phyloP scores from a whole-genome alignment of 2,113 vertebrate species.

The Gila orcuttii region DNA sequence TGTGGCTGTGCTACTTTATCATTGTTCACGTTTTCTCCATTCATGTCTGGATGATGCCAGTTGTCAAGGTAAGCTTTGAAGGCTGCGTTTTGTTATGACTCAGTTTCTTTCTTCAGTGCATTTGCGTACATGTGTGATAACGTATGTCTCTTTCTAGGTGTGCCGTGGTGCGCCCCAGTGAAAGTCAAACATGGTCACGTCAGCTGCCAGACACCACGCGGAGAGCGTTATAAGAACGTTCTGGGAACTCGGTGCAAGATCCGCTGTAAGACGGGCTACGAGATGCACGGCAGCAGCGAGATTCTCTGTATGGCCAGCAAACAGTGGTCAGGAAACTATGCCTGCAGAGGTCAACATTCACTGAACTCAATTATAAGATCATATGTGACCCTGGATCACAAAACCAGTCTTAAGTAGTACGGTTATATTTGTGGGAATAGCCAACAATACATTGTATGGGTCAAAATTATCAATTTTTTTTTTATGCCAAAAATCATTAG shows the following conservation, averaged over 20 bases:
- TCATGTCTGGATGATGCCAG: constrained; percentile 10
- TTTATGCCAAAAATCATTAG: too few relatives aligned
- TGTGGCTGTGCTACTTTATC: constrained; percentile 13
- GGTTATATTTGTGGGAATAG: too few relatives aligned
- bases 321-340: constrained; percentile 92
- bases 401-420: too few relatives aligned
- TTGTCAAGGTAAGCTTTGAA: constrained; percentile 31
- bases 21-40: constrained; percentile 13
- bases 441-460: too few relatives aligned
- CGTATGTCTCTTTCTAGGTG: constrained; percentile 71
- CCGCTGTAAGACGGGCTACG: constrained; percentile 90
- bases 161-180: constrained; percentile 92
- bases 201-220: constrained; percentile 86
- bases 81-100: not conserved
- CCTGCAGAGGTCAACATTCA: constrained; percentile 84
- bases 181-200: constrained; percentile 93
- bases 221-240: constrained; percentile 87
- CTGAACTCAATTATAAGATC: not conserved
- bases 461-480: too few relatives aligned
- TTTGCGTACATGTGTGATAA: not conserved
- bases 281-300: constrained; percentile 83
- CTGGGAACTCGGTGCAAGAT: constrained; percentile 91
- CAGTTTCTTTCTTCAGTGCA: not conserved
- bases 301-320: constrained; percentile 91
- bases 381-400: too few relatives aligned